Percentiles rank a stretch among this genome's conserved stretches.
Conservation (phyloP, 2,797 vertebrate species). For the Manis crassicaudata region DNA sequence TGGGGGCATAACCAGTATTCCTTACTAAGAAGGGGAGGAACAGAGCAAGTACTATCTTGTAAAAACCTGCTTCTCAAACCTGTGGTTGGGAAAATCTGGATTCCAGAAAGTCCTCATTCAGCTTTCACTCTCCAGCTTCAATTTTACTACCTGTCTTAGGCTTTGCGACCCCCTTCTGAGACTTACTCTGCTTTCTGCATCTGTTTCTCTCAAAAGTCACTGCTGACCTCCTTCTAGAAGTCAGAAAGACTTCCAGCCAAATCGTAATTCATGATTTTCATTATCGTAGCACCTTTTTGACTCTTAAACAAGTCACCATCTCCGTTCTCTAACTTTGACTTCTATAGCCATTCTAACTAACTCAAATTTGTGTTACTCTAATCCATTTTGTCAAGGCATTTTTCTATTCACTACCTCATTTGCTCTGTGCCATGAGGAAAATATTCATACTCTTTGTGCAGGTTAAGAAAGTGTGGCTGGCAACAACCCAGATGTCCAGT, state of each 20-base stretch:
- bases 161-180: neutral
- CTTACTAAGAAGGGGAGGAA: conserved; percentile 7
- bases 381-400: neutral
- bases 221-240: neutral
- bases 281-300: neutral
- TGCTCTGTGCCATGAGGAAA: conserved; percentile 20
- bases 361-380: neutral
- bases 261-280: neutral
- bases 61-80: conserved; percentile 40
- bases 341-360: conserved; percentile 39
- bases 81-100: neutral
- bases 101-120: conserved; percentile 29
- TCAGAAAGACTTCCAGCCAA: neutral
- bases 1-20: neutral
- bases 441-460: neutral
- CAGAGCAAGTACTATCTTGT: neutral
- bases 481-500: neutral
- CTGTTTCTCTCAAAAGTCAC: neutral
- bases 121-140: neutral
- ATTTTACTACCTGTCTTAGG: neutral
- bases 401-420: conserved; percentile 11
- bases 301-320: neutral
- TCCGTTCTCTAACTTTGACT: conserved; percentile 35
- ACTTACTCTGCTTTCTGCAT: conserved; percentile 17
- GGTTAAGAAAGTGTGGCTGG: neutral